A percentile compares a stretch with the other conserved stretches of the same genome.
phyloP scores from a whole-genome alignment of 2,797 vertebrate genomes.

The Scomberomorus guttatus region DNA sequence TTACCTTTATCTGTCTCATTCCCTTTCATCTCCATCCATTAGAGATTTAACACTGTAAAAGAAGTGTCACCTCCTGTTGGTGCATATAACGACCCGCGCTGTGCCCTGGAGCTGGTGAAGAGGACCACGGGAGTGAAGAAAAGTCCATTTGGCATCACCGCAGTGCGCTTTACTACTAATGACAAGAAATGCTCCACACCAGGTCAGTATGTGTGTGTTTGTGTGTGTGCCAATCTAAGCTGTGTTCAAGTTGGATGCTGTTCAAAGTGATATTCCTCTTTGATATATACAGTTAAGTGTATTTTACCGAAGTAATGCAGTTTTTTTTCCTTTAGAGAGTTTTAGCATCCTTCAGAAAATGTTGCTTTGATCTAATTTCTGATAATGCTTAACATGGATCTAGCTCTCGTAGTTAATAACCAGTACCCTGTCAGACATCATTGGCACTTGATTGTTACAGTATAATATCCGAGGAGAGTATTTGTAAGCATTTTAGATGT shows the following conservation, averaged over 20 bases:
- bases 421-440: not conserved
- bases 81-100: slow-evolving; percentile 82
- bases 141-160: slow-evolving; percentile 84
- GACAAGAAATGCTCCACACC: slow-evolving; percentile 67
- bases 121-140: slow-evolving; percentile 77
- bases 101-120: slow-evolving; percentile 81
- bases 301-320: slow-evolving; percentile 1
- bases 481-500: not conserved
- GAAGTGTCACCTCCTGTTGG: slow-evolving; percentile 87
- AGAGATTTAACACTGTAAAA: slow-evolving; percentile 85
- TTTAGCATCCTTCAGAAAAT: not conserved
- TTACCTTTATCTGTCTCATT: slow-evolving; percentile 12
- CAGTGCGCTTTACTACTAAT: slow-evolving; percentile 76
- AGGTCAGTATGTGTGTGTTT: slow-evolving; percentile 74
- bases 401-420: not conserved
- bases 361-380: slow-evolving; percentile 1
- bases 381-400: not conserved
- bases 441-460: not conserved
- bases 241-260: not conserved
- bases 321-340: not conserved
- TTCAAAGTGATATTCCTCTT: slow-evolving; percentile 23
- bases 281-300: not conserved
- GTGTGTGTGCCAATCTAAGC: not conserved
- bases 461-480: slow-evolving; percentile 10
- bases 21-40: slow-evolving; percentile 47